Evolutionary conservation across 1,140 invertebrate species (phyloP).

Genomic region (Brachionus asplanchnoidis): DNA sequence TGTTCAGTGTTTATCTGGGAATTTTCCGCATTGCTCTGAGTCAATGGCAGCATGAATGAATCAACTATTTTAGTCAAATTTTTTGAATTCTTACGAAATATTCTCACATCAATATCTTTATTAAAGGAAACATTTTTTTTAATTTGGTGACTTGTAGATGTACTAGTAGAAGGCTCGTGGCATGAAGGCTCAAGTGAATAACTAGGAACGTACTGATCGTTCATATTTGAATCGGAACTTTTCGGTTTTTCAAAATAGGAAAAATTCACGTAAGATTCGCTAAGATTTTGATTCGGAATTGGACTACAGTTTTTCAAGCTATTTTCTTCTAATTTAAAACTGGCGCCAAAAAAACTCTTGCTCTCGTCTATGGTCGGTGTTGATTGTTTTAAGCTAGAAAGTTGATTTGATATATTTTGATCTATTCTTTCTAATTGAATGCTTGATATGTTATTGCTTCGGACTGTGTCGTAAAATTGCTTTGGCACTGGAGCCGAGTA

Average conservation of each 20-base stretch:
- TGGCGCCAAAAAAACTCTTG: neutral
- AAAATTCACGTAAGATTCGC: neutral
- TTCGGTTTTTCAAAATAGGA: neutral
- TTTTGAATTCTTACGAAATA: constrained; percentile 38
- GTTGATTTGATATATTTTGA: neutral
- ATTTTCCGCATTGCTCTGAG: neutral
- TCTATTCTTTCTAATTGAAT: constrained; percentile 15
- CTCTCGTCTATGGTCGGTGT: neutral
- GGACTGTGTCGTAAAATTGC: neutral
- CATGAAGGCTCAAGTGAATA: neutral
- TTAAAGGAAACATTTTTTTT: constrained; percentile 40
- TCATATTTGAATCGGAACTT: neutral
- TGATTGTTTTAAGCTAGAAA: neutral
- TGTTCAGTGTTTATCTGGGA: neutral
- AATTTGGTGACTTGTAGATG: neutral
- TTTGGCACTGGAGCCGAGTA: neutral
- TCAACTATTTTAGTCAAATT: constrained; percentile 35
- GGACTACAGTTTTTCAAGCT: neutral
- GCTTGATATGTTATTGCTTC: neutral
- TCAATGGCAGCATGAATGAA: constrained; percentile 20
- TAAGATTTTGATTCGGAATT: constrained; percentile 12
- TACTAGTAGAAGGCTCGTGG: neutral
- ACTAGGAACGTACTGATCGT: neutral
- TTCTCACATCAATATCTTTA: constrained; percentile 40
- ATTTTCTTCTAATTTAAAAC: neutral